phyloP scores from a whole-genome alignment of 2,113 vertebrate species.

The Sinocyclocheilus grahami region DNA sequence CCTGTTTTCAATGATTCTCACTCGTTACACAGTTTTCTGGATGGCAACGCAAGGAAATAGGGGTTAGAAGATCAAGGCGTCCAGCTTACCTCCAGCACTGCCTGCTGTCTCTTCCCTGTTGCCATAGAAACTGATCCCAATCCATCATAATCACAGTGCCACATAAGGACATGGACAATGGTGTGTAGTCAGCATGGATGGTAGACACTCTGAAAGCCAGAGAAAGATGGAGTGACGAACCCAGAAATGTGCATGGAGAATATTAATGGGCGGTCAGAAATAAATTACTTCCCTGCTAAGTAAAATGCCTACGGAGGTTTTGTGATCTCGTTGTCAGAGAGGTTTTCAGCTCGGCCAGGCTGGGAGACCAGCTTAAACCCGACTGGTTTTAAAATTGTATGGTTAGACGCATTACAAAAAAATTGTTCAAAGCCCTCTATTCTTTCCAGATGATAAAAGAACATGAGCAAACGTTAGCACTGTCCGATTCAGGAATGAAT shows the following conservation, averaged over 20 bases:
- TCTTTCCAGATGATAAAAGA: background rate
- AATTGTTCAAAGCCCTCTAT: background rate
- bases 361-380: no score
- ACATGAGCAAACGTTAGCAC: background rate
- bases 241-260: background rate
- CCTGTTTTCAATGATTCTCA: background rate
- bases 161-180: constrained; percentile 45
- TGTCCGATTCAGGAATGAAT: background rate
- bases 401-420: background rate
- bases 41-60: constrained; percentile 18
- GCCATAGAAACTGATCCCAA: constrained; percentile 57
- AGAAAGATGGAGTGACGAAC: background rate
- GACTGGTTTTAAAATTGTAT: background rate
- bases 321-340: no score
- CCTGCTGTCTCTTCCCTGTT: constrained; percentile 47
- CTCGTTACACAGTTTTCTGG: background rate
- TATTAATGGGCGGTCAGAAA: background rate
- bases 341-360: no score
- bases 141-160: constrained; percentile 45
- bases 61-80: constrained; percentile 12
- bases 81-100: background rate
- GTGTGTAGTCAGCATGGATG: constrained; percentile 17
- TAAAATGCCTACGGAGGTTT: background rate
- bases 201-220: background rate
- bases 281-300: background rate